Evolutionary conservation across 37 sponge, comb jelly and placozoan species (phyloP).

Genomic region (Theonella swinhoei): DNA sequence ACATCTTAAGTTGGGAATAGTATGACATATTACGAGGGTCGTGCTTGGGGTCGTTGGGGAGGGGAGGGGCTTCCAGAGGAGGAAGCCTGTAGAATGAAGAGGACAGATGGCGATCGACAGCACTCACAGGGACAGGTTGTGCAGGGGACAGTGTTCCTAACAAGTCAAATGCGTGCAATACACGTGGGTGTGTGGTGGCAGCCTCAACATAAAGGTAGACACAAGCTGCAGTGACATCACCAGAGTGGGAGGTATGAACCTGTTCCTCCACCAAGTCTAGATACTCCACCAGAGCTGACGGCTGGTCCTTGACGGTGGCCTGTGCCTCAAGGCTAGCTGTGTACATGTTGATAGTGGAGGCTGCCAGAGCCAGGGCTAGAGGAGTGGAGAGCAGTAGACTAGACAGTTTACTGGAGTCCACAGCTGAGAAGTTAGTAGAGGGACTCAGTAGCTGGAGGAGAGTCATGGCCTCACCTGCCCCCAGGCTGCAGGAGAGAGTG

Average conservation of each 20-base stretch:
- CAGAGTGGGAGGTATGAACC: neutral
- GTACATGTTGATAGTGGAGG: constrained; percentile 45
- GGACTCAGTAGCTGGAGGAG: neutral
- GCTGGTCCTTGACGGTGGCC: neutral
- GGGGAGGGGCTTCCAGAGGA: constrained; percentile 1
- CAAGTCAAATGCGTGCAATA: constrained; percentile 52
- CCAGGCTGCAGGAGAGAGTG: constrained; percentile 5
- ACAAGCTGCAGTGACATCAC: neutral
- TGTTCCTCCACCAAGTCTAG: constrained; percentile 15
- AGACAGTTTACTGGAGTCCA: neutral
- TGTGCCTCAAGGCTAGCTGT: neutral
- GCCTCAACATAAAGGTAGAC: constrained; percentile 40
- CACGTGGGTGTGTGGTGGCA: constrained; percentile 18
- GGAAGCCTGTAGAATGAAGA: constrained; percentile 46
- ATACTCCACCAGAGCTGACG: constrained; percentile 5
- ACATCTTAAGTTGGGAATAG: constrained; percentile 22
- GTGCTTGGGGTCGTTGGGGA: neutral
- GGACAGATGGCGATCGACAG: constrained; percentile 20
- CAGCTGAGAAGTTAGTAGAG: neutral
- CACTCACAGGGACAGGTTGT: constrained; percentile 33
- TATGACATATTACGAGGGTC: constrained; percentile 7
- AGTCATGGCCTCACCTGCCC: neutral
- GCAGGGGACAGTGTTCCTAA: constrained; percentile 26
- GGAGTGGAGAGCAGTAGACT: constrained; percentile 12
- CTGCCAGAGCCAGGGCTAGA: constrained; percentile 54